Evolutionary conservation across 2,113 vertebrate species (phyloP).

Genomic region (Periophthalmus modestus): DNA sequence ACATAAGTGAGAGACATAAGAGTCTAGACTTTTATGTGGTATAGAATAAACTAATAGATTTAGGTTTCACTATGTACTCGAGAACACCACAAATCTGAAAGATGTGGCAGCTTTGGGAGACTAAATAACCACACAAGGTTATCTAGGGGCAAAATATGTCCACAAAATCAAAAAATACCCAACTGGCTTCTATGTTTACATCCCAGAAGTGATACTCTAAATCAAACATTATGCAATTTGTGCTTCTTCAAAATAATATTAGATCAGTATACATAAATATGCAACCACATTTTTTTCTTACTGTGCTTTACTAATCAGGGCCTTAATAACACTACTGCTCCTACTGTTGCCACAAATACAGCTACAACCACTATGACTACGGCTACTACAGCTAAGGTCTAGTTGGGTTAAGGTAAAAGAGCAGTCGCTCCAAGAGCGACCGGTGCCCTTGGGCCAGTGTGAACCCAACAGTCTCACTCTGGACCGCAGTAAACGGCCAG

Average conservation of each 20-base stretch:
- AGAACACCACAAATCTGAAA: constrained; percentile 24
- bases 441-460: no score
- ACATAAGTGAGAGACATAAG: constrained; percentile 5
- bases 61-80: constrained; percentile 10
- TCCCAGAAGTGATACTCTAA: background rate
- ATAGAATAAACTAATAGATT: constrained; percentile 22
- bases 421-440: no score
- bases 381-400: no score
- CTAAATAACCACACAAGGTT: constrained; percentile 34
- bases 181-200: background rate
- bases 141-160: constrained; percentile 36
- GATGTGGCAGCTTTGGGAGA: constrained; percentile 36
- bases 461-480: no score
- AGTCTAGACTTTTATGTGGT: constrained; percentile 17
- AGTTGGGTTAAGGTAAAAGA: no score
- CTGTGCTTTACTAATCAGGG: no score
- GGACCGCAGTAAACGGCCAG: no score
- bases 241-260: background rate
- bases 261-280: no score
- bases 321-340: no score
- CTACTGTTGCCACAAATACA: no score
- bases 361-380: no score
- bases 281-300: no score
- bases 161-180: constrained; percentile 31
- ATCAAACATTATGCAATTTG: background rate